Conservation (phyloP, 2,113 vertebrate genomes). For the Mixornis gularis region DNA sequence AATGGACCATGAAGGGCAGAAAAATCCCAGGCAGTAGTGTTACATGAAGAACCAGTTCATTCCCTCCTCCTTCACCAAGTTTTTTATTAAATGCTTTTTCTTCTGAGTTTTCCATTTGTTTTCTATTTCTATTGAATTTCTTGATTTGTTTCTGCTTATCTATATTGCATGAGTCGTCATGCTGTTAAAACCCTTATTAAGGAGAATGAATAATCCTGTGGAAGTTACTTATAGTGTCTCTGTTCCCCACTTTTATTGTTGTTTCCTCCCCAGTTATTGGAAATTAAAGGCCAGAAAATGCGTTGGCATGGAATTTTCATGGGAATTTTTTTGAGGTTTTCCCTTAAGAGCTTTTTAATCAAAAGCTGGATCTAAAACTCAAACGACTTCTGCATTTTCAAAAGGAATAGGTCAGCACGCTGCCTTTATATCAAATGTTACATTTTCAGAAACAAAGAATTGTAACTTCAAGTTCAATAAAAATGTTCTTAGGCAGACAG, state of each 20-base stretch:
- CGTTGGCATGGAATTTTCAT: neutral
- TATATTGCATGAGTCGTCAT: neutral
- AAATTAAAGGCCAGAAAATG: constrained; percentile 21
- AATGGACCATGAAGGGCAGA: neutral
- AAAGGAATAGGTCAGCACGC: constrained; percentile 10
- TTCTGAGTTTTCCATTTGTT: neutral
- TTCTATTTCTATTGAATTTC: neutral
- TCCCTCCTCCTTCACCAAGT: neutral
- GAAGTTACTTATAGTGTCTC: neutral
- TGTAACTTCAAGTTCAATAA: constrained; percentile 27
- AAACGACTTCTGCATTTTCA: neutral
- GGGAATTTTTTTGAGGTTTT: neutral
- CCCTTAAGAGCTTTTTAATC: constrained; percentile 42
- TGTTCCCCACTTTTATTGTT: neutral
- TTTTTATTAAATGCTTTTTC: neutral
- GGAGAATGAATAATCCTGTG: neutral
- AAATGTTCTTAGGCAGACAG: constrained; percentile 35
- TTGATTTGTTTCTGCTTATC: constrained; percentile 19
- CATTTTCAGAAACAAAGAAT: constrained; percentile 40
- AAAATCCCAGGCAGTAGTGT: neutral
- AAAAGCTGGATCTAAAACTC: constrained; percentile 14
- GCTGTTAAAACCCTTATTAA: constrained; percentile 3
- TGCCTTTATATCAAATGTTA: constrained; percentile 1
- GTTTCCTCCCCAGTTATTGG: neutral
- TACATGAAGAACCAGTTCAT: neutral